Conservation (phyloP, 1,140 invertebrate genomes). For the Brachionus rubens region DNA sequence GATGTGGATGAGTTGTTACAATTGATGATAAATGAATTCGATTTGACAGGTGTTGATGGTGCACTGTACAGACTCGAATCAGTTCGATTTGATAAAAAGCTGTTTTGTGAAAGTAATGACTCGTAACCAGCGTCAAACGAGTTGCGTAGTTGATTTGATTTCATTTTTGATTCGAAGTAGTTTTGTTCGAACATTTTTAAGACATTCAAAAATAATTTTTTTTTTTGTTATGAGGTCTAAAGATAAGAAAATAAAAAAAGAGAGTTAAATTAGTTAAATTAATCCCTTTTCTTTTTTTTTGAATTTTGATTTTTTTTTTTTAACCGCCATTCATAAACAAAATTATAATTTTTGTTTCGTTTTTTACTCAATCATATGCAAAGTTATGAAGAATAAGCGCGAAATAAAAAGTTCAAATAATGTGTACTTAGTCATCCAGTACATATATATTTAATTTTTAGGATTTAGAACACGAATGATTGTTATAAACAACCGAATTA, state of each 20-base stretch:
- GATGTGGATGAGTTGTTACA: background rate
- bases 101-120: slow-evolving; percentile 3
- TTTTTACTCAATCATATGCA: too few relatives aligned
- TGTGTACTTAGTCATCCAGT: too few relatives aligned
- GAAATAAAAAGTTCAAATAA: too few relatives aligned
- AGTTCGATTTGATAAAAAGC: slow-evolving; percentile 2
- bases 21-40: background rate
- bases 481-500: too few relatives aligned
- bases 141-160: background rate
- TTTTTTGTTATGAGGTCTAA: too few relatives aligned
- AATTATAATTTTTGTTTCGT: background rate
- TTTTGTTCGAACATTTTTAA: slow-evolving; percentile 22
- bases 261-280: background rate
- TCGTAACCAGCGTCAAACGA: slow-evolving; percentile 41
- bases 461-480: too few relatives aligned
- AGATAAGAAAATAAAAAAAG: too few relatives aligned
- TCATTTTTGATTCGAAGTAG: background rate
- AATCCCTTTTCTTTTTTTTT: background rate
- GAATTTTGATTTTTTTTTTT: background rate
- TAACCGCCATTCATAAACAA: background rate
- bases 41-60: background rate
- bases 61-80: background rate
- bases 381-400: too few relatives aligned
- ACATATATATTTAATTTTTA: too few relatives aligned
- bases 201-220: background rate